Percentiles rank a stretch among this genome's conserved stretches.
phyloP scores from a whole-genome alignment of 1,140 invertebrate species.

The Trigoniulus corallinus region DNA sequence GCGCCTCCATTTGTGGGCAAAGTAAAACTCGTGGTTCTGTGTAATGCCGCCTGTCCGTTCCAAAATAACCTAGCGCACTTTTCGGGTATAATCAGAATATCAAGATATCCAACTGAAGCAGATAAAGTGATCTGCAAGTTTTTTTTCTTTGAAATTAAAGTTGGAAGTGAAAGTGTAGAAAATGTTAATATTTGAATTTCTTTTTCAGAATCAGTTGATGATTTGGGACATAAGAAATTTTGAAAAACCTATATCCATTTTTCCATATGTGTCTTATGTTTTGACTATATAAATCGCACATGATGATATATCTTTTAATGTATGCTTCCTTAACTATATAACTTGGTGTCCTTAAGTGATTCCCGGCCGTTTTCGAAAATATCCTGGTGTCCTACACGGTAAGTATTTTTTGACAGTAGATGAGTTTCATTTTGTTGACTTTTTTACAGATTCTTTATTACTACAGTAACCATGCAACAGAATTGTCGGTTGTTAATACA shows the following conservation, averaged over 20 bases:
- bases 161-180: background rate
- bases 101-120: too few relatives aligned
- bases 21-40: too few relatives aligned
- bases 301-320: background rate
- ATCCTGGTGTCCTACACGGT: constrained; percentile 75
- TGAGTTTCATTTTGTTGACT: too few relatives aligned
- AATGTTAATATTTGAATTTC: background rate
- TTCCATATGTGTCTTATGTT: constrained; percentile 1
- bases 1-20: too few relatives aligned
- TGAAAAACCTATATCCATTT: constrained; percentile 54
- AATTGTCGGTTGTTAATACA: background rate
- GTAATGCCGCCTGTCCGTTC: too few relatives aligned
- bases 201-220: constrained; percentile 28
- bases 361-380: constrained; percentile 52
- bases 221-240: constrained; percentile 79
- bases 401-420: too few relatives aligned
- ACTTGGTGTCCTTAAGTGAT: constrained; percentile 46
- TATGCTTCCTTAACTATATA: too few relatives aligned
- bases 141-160: too few relatives aligned
- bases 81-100: too few relatives aligned
- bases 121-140: too few relatives aligned
- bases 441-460: background rate
- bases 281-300: background rate
- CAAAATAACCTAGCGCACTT: too few relatives aligned
- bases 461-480: background rate